Base-by-base conservation (phyloP, 1,140 invertebrate genomes). In the Mercenaria mercenaria region DNA sequence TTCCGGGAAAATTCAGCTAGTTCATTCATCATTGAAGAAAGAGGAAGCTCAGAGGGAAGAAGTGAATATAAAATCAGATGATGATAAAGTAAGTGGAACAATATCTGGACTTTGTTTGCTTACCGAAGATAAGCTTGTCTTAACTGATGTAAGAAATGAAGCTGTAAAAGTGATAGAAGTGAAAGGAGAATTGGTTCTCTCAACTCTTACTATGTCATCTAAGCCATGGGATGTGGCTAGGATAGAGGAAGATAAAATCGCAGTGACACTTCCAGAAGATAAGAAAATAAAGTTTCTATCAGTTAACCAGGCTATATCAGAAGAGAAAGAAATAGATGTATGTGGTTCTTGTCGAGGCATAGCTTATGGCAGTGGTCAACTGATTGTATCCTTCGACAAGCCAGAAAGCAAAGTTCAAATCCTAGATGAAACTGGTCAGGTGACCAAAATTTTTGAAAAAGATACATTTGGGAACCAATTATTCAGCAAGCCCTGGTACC, bases 401-500 rank as follows among this genome's bases (percentile, higher is more conserved):
- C 79, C 50, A 39, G 41, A 82, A 23, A 41, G 56, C 23, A 82
- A 37, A n/a, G 56, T 82, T 2, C 79, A 82, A 43, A 52, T 82
- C 13, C 52, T 82, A 23, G 79, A 82, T 37, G 37, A 2, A 1
- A n/a, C 20, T 39, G 79, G 79, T 0, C 23, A 59, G 10, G 34
- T 82, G 6, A 37, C 4, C 6, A 82, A 34, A 8, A 34, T 1
- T 34, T 61, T 82, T n/a, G n/a, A 15, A 41, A 82, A 8, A 61
- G 59, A 82, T 41, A 18, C 2, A 11, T 61, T 26, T 26, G 79
- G 79, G 20, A 64, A 82, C 26, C 52, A 3, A 23, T 37, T 82
- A 20, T 82, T 82, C 37, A 61, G 1, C 23, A 61, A 41, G 56
- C 50, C 79, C 39, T 59, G 50, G 50, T 34, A 41, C 59, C 79